Conservation (phyloP, 1,140 invertebrate genomes). For the Trachelipus rathkii region DNA sequence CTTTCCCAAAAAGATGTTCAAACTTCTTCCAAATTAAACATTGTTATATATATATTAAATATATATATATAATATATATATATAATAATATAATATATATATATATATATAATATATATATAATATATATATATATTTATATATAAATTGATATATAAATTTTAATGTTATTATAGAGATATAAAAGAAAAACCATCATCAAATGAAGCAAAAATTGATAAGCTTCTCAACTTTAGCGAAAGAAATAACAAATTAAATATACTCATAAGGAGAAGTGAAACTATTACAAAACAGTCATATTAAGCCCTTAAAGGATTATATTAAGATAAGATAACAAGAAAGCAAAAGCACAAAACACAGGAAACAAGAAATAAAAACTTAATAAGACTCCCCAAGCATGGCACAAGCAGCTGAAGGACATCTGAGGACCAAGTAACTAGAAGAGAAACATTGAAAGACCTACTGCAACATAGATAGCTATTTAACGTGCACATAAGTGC, state of each 20-base stretch:
- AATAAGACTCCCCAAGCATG: conserved; percentile 23
- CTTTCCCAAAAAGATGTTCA: too few species aligned
- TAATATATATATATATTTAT: conserved; percentile 24
- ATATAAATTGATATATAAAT: background rate
- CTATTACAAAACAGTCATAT: background rate
- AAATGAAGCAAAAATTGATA: conserved; percentile 6
- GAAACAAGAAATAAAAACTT: background rate
- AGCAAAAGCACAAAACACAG: background rate
- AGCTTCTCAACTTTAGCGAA: background rate
- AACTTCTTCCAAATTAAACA: too few species aligned
- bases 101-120: conserved; percentile 21
- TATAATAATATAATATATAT: too few species aligned
- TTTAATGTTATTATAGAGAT: background rate
- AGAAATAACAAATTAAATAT: background rate
- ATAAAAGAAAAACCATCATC: background rate
- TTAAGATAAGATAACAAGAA: background rate
- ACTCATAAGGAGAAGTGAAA: background rate
- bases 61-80: too few species aligned
- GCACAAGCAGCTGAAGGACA: conserved; percentile 80
- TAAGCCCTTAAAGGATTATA: background rate
- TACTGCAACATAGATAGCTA: background rate
- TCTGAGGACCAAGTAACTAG: conserved; percentile 68
- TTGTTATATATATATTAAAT: too few species aligned
- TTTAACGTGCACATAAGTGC: conserved; percentile 1
- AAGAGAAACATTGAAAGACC: background rate